phyloP scores from a whole-genome alignment of 2,888 invertebrate genomes.

The Tiliacea aurago region DNA sequence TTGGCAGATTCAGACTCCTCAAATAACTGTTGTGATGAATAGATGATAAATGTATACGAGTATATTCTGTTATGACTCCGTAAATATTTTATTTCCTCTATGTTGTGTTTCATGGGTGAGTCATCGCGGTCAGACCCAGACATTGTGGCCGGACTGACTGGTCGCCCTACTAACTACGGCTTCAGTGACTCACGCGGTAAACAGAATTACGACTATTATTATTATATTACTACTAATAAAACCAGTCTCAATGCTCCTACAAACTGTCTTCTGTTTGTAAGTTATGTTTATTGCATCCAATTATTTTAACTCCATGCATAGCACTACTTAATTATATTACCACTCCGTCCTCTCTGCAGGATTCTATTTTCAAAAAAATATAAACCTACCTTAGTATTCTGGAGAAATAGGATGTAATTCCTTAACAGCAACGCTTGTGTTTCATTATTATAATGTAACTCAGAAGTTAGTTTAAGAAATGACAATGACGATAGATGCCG shows the following conservation, averaged over 20 bases:
- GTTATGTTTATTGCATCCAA: background rate
- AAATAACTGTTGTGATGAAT: too few species aligned
- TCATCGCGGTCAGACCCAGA: conserved; percentile 26
- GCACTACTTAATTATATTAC: background rate
- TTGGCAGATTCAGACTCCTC: too few species aligned
- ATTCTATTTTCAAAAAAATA: too few species aligned
- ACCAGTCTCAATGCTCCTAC: conserved; percentile 29
- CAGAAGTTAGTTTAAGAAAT: too few species aligned
- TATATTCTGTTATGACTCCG: too few species aligned
- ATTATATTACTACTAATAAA: conserved; percentile 35
- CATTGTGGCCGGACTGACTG: conserved; percentile 15
- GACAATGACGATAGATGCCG: too few species aligned
- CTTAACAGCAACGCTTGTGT: too few species aligned
- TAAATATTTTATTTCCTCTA: conserved; percentile 12
- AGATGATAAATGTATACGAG: too few species aligned
- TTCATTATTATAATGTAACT: too few species aligned
- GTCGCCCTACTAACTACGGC: conserved; percentile 63
- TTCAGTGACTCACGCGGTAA: conserved; percentile 65
- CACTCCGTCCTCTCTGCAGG: background rate
- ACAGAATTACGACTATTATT: conserved; percentile 53
- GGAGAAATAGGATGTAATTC: too few species aligned
- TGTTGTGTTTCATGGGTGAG: conserved; percentile 9
- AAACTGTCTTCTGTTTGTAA: conserved; percentile 21
- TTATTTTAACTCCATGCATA: background rate
- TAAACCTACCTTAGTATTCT: too few species aligned